Evolutionary conservation across 2,797 vertebrate genomes (phyloP).

Genomic region (Neosilurus mollespiculum): DNA sequence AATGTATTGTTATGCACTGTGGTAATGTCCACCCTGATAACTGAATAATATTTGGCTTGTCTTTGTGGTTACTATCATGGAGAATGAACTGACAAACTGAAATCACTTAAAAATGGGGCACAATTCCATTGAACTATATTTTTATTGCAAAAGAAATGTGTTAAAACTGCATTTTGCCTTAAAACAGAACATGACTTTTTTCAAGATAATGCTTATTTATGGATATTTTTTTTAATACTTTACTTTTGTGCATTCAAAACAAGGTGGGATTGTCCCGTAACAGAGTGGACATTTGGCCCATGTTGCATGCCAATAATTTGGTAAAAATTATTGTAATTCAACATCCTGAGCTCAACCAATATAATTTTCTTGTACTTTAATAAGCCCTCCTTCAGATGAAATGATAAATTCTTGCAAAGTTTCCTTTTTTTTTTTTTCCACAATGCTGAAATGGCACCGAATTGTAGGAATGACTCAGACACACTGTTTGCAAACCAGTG

Average conservation of each 20-base stretch:
- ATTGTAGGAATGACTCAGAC: background rate
- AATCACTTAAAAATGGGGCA: background rate
- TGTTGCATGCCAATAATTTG: background rate
- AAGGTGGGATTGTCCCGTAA: too few species aligned
- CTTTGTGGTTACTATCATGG: background rate
- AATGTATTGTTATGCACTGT: background rate
- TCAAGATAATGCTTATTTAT: slow-evolving; percentile 9
- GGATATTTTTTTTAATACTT: background rate
- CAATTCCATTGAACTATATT: background rate
- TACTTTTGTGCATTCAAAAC: too few species aligned
- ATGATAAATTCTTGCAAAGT: background rate
- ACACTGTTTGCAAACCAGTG: too few species aligned
- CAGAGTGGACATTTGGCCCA: too few species aligned
- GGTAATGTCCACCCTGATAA: slow-evolving; percentile 1
- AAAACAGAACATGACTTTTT: slow-evolving; percentile 9
- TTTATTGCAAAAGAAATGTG: slow-evolving; percentile 17
- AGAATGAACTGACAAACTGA: slow-evolving; percentile 7
- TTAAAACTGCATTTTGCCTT: slow-evolving; percentile 5
- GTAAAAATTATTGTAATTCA: slow-evolving; percentile 6
- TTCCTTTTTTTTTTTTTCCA: background rate
- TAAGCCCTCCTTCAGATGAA: slow-evolving; percentile 1
- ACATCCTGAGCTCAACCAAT: slow-evolving; percentile 21
- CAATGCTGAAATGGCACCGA: background rate
- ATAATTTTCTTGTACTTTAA: background rate
- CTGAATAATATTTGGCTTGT: background rate